phyloP scores from a whole-genome alignment of 2,113 vertebrate genomes.

The Pangasianodon hypophthalmus region DNA sequence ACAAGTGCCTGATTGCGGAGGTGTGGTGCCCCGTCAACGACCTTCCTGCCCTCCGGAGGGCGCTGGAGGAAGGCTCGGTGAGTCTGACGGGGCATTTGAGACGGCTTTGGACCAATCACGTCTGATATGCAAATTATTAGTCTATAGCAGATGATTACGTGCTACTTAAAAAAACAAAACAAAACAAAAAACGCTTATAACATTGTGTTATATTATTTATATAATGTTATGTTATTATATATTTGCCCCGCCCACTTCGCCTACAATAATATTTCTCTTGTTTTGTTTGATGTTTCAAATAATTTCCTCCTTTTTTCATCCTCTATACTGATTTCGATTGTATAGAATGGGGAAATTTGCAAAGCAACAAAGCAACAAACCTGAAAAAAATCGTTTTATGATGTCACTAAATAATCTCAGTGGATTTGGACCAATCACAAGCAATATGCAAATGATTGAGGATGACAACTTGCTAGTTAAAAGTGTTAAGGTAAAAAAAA shows the following conservation, averaged over 20 bases:
- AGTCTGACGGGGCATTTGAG: slow-evolving; percentile 53
- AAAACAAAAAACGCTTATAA: neutral
- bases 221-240: neutral
- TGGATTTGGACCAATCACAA: neutral
- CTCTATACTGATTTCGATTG: neutral
- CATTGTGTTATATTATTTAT: neutral
- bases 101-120: neutral
- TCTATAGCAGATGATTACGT: neutral
- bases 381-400: neutral
- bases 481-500: neutral
- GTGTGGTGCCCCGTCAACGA: slow-evolving; percentile 93
- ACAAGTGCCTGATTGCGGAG: slow-evolving; percentile 96
- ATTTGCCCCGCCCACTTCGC: too few relatives aligned
- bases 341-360: neutral
- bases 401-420: neutral
- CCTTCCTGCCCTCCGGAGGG: slow-evolving; percentile 79
- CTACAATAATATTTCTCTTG: neutral
- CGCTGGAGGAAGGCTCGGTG: slow-evolving; percentile 92
- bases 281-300: neutral
- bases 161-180: neutral
- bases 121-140: neutral
- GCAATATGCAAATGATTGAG: neutral
- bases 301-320: neutral
- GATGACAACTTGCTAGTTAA: neutral
- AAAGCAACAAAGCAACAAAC: too few relatives aligned